Evolutionary conservation across 2,888 invertebrate species (phyloP).

Genomic region (Meiosimyza decipiens): DNA sequence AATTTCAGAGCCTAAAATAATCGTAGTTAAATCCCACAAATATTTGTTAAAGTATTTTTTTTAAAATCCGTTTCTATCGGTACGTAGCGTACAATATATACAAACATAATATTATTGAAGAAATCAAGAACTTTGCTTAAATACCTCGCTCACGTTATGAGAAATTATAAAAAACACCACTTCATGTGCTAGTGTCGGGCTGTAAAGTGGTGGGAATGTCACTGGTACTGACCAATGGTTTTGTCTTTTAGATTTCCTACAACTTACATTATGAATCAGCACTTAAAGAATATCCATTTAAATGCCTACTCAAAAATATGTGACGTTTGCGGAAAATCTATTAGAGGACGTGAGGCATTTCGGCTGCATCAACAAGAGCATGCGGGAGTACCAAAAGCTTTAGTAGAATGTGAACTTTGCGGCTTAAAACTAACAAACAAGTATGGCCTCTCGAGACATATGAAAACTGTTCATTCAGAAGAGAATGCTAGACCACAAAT

Average conservation of each 20-base stretch:
- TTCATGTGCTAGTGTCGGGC: background rate
- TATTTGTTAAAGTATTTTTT: too few species aligned
- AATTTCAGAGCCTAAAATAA: too few species aligned
- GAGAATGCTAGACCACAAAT: slow-evolving; percentile 57
- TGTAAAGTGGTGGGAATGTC: background rate
- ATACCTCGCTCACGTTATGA: too few species aligned
- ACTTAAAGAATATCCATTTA: slow-evolving; percentile 58
- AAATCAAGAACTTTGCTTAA: too few species aligned
- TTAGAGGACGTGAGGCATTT: slow-evolving; percentile 56
- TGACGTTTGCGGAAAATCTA: slow-evolving; percentile 62
- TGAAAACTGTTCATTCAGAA: slow-evolving; percentile 58
- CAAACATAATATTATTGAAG: too few species aligned
- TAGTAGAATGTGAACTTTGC: slow-evolving; percentile 59
- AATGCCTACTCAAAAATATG: slow-evolving; percentile 61
- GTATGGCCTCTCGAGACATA: slow-evolving; percentile 60
- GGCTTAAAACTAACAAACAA: slow-evolving; percentile 56
- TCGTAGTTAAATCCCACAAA: too few species aligned
- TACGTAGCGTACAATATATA: too few species aligned
- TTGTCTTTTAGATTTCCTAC: slow-evolving; percentile 53
- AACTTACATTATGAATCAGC: slow-evolving; percentile 56
- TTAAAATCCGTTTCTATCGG: too few species aligned
- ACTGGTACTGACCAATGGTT: background rate
- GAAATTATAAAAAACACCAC: background rate
- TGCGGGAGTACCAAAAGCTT: slow-evolving; percentile 52
- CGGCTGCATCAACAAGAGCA: slow-evolving; percentile 61